Base-by-base conservation (phyloP, 2,888 invertebrate species). In the Spodoptera littoralis region DNA sequence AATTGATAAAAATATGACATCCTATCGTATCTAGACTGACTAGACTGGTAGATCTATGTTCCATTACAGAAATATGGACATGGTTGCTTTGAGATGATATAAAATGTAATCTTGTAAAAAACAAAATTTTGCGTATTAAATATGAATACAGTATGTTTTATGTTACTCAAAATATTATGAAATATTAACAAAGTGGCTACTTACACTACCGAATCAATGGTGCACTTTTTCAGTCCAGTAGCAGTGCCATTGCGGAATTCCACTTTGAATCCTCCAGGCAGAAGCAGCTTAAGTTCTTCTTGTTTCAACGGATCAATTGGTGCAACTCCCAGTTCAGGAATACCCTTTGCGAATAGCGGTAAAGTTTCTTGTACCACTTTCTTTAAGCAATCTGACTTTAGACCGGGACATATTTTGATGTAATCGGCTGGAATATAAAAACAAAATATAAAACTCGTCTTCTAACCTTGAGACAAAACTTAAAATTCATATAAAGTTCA, bases 161-260 rank as follows among this genome's bases (percentile, higher is more conserved):
- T n/a, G n/a, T n/a, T n/a, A n/a, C n/a, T n/a, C n/a, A n/a, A n/a
- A n/a, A 3, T 3, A 8, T 30, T 9, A 36, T 36, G 8, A 36
- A 36, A 36, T 36, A 36, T 36, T 36, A 8, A 9, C 6, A 36
- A 36, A 36, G 2, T 24, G 2, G 12, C 11, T 54, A 84, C 89
- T 87, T 67, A 91, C 90, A 74, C 73, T 0, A 82, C 87, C 24
- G 84, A 79, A 57, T 92, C 89, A 2, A 93, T 84, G 0, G 73
- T 66, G 52, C 93, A 93, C 64, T 91, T 91, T 53, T 79, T 84
- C n/a, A 91, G 60, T 8, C 93, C 93, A 44, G 86, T 88, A 43
- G 87, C 46, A n/a, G 71, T 73, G 36, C 90, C 91, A 63, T 92
- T 82, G 8, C 60, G 65, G 2, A 92, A 73, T 12, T 87, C 79